Base-by-base conservation (phyloP, 2,113 vertebrate genomes). In the Xiphias gladius region DNA sequence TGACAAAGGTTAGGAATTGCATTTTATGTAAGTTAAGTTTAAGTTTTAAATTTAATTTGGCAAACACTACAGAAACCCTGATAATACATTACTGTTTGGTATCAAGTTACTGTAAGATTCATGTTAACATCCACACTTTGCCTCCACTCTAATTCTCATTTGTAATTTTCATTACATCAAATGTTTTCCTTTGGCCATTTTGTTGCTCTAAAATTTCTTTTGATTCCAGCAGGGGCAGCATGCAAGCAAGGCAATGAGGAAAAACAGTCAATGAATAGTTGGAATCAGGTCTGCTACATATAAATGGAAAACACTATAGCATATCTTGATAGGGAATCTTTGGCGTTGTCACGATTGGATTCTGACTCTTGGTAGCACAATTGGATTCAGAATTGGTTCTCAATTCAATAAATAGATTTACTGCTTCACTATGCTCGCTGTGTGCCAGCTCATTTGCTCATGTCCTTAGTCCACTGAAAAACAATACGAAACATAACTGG, bases 181-280 rank as follows among this genome's bases (percentile, higher is more conserved):
- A 35, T 35, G 32, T 35, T 35, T 35, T 35, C 32, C 32, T 35
- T 6, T 35, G 32, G 43, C 12, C 63, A 28, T 52, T 84, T 61
- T 79, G 62, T 35, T 35, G 32, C 32, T 35, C 32, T 35, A 35
- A 35, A 35, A 4, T 39, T 39, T 39, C 37, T 39, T 39, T 39
- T 54, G 19, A 52, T 30, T 84, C 30, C 16, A 55, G 55, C 28
- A 46, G 48, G 26, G 17, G 26, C 66, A 76, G 28, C 65, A 46
- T 54, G 3, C 30, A 9, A 12, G 19, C n/a, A 20, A 52, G 48
- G 24, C 7, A 71, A 5, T 48, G 20, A 35, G 22, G 62, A 24
- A 13, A n/a, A 41, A 39, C 35, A 41, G 39, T 17, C 35, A 64
- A n/a, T 16, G 22, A 26, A 61, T 67, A 59, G 24, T 24, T 28